Percentiles rank a stretch among this genome's conserved stretches.
These are phyloP conservation scores for Aphelinus certus DNA, from an alignment of 1,140 invertebrate species.

Conservation along the genomic window DNA sequence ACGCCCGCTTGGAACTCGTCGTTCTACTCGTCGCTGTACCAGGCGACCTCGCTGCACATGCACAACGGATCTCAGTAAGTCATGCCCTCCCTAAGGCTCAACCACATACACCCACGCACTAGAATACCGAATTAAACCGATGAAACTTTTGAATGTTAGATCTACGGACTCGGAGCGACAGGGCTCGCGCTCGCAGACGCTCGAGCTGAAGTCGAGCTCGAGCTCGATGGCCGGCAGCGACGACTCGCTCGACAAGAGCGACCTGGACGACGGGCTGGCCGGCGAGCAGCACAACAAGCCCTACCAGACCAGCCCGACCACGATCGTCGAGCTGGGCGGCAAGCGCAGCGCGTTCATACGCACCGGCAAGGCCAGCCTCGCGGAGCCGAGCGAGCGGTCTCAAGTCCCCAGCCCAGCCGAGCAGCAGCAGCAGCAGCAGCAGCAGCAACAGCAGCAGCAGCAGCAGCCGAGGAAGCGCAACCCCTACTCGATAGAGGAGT, in stretches of 20 bases:
- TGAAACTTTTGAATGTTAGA: constrained; percentile 39
- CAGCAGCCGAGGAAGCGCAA: constrained; percentile 73
- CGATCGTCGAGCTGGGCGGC: constrained; percentile 58
- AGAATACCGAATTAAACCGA: no score
- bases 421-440: constrained; percentile 47
- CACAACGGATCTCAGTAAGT: constrained; percentile 59
- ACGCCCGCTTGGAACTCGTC: constrained; percentile 60
- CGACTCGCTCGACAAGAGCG: constrained; percentile 71
- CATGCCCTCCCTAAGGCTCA: no score
- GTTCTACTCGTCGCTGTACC: constrained; percentile 63
- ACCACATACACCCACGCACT: no score
- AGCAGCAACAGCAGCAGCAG: constrained; percentile 45
- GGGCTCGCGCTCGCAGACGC: constrained; percentile 50
- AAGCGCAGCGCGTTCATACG: constrained; percentile 57
- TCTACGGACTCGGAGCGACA: constrained; percentile 66
- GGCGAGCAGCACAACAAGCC: constrained; percentile 51
- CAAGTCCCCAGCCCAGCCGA: constrained; percentile 41
- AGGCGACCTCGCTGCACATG: constrained; percentile 58
- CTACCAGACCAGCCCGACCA: constrained; percentile 53
- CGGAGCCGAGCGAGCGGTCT: constrained; percentile 27
- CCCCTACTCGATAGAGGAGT: constrained; percentile 86
- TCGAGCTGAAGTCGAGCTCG: constrained; percentile 61
- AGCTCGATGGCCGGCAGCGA: constrained; percentile 70
- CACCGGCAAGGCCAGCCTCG: constrained; percentile 21
- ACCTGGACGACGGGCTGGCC: constrained; percentile 62